Evolutionary conservation across 37 sponge, comb jelly and placozoan genomes (phyloP).

Genomic region (Crambe crambe): DNA sequence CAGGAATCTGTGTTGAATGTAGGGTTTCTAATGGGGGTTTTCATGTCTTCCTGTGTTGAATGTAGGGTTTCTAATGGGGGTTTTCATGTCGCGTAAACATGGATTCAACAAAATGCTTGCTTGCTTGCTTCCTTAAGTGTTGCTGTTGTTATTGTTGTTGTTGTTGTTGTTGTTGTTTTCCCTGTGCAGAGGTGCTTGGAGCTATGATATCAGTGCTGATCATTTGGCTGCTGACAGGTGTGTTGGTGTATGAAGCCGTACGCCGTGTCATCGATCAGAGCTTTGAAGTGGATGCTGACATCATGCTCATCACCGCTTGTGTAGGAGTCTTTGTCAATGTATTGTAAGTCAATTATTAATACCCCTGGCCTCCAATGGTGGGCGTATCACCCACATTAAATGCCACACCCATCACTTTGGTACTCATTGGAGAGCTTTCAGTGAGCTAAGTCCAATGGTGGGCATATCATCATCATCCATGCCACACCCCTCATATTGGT

Average conservation of each 20-base stretch:
- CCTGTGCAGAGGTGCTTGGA: constrained; percentile 82
- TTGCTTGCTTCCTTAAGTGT: background rate
- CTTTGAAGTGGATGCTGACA: constrained; percentile 83
- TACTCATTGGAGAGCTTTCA: constrained; percentile 1
- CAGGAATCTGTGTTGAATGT: background rate
- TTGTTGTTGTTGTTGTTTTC: background rate
- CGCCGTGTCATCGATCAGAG: constrained; percentile 64
- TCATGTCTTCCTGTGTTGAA: background rate
- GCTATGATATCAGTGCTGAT: constrained; percentile 93
- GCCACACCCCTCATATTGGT: background rate
- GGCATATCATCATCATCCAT: background rate
- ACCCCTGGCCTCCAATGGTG: background rate
- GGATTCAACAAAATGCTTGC: background rate
- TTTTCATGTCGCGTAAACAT: background rate
- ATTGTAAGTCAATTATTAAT: constrained; percentile 72
- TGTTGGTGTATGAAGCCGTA: constrained; percentile 91
- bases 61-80: background rate
- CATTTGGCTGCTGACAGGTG: constrained; percentile 97
- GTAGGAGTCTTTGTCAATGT: constrained; percentile 92
- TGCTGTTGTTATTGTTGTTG: too few relatives aligned
- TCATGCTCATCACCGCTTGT: constrained; percentile 93
- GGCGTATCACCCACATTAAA: background rate
- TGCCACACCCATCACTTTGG: background rate
- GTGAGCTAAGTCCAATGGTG: background rate
- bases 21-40: background rate